Conservation (phyloP, 2,797 vertebrate species). For the Myripristis jacobus region DNA sequence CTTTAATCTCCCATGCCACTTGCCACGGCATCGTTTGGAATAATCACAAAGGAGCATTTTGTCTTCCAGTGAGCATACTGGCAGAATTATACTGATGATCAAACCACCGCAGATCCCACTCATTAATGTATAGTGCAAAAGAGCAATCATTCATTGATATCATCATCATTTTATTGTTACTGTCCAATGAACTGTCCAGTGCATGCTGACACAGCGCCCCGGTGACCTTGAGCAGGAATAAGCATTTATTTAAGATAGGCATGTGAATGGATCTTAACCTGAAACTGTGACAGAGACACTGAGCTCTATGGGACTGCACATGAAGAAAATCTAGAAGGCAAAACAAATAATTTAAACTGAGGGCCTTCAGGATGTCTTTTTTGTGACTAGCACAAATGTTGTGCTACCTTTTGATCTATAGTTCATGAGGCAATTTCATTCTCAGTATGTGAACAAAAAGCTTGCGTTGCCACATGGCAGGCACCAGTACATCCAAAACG, state of each 20-base stretch:
- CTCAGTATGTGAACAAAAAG: background rate
- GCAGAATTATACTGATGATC: slow-evolving; percentile 28
- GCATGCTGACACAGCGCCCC: too few species aligned
- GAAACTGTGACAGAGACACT: too few species aligned
- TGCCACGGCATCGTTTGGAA: slow-evolving; percentile 23
- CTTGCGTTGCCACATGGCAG: background rate
- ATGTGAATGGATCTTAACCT: too few species aligned
- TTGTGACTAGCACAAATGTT: background rate
- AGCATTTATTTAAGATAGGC: too few species aligned
- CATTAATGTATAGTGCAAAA: slow-evolving; percentile 17
- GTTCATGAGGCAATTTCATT: too few species aligned
- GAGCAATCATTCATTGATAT: slow-evolving; percentile 25
- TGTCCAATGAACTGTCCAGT: too few species aligned
- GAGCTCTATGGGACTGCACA: too few species aligned
- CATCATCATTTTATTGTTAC: background rate
- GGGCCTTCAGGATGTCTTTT: background rate
- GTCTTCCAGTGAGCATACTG: slow-evolving; percentile 5
- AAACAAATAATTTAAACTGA: too few species aligned
- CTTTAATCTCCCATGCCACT: slow-evolving; percentile 27
- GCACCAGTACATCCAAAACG: background rate
- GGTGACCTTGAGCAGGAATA: too few species aligned
- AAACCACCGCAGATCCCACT: slow-evolving; percentile 15
- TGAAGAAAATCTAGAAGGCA: too few species aligned
- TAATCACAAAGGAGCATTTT: slow-evolving; percentile 25
- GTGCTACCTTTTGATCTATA: background rate